Base-by-base conservation (phyloP, 1,140 invertebrate species). In the Halesus radiatus region DNA sequence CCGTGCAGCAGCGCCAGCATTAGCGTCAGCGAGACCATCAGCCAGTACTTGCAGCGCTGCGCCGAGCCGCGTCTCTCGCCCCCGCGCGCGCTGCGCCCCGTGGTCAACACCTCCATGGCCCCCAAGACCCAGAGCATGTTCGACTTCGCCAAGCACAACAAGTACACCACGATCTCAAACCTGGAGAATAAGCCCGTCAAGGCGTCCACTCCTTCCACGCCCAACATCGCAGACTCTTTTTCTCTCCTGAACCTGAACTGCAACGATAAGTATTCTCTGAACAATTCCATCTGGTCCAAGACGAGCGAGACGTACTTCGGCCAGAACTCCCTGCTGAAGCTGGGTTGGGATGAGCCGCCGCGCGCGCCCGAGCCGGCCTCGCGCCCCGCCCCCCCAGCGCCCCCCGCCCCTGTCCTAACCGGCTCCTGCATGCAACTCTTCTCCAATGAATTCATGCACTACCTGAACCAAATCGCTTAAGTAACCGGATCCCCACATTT, bases 391-490 rank as follows among this genome's bases (percentile, higher is more conserved):
- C 37, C 64, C 8, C 64, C 70, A 64, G 1, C 85, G 81, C 6
- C 76, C 8, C 53, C 83, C 81, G 80, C 84, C 29, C 86, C 87
- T 22, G 81, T 84, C 45, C 85, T n/a, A n/a, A n/a, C 87, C 18
- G 85, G 87, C 64, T 85, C 90, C 7, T 88, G 89, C 81, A 88
- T 92, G 84, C 91, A 91, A 84, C 88, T 92, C 70, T 91, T 92
- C 84, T 91, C 91, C 62, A 91, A 91, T 85, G 89, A 91, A 83
- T 90, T 91, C 85, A 89, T 90, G 78, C 88, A 90, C 85, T 92
- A 92, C 86, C 86, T 92, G 78, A 92, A 91, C 85, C 90, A 91
- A 86, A 91, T 91, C 85, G 90, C 91, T 80, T 91, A 89, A 87
- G 56, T 54, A 29, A 2, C 10, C 7, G 22, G 1, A n/a, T 15